phyloP scores from a whole-genome alignment of 2,888 invertebrate genomes.

The Serripes groenlandicus region DNA sequence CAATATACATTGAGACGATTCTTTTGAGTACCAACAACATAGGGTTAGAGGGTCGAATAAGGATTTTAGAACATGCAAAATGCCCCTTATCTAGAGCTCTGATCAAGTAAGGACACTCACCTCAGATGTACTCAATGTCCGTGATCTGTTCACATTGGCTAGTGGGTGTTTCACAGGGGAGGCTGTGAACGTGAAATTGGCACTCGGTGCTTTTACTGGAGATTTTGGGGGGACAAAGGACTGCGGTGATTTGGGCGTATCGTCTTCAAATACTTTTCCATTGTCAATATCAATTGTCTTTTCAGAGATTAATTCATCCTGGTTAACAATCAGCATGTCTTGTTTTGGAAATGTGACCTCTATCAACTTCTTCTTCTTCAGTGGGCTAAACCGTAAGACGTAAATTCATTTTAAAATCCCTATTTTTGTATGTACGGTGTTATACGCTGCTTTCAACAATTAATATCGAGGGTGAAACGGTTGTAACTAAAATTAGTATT shows the following conservation, averaged over 20 bases:
- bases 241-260: conserved; percentile 25
- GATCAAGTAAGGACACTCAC: no score
- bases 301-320: conserved; percentile 1
- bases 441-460: no score
- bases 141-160: conserved; percentile 34
- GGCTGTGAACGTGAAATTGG: neutral
- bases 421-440: no score
- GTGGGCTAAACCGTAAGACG: no score
- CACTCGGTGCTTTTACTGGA: conserved; percentile 33
- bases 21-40: no score
- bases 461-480: no score
- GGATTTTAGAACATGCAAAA: no score
- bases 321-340: neutral
- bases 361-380: neutral
- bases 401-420: no score
- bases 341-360: neutral
- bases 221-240: conserved; percentile 38
- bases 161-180: conserved; percentile 41
- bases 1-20: no score
- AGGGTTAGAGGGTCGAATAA: no score
- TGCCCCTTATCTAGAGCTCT: no score
- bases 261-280: neutral
- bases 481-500: no score
- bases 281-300: neutral
- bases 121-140: conserved; percentile 55